These are phyloP conservation scores for Leucosticte australis DNA, from an alignment of 2,113 vertebrate genomes.

Conservation along the genomic window DNA sequence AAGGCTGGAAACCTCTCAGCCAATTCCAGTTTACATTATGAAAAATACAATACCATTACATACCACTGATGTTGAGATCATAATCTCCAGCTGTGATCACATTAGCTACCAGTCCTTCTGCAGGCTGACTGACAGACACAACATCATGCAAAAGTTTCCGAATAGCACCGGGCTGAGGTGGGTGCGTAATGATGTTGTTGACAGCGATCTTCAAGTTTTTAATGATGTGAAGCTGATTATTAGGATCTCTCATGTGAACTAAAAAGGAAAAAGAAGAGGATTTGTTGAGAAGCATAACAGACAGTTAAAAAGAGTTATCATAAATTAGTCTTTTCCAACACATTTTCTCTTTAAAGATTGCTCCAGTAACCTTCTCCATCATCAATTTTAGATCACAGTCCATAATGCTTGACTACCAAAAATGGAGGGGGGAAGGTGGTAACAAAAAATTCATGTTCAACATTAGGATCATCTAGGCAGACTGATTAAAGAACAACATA, in stretches of 20 bases:
- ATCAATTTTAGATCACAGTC: background rate
- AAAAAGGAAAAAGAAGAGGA: background rate
- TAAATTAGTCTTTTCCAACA: background rate
- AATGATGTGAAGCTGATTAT: conserved; percentile 93
- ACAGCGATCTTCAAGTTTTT: conserved; percentile 94
- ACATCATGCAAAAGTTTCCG: conserved; percentile 85
- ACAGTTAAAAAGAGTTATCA: background rate
- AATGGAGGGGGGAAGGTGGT: accelerated
- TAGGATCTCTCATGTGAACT: conserved; percentile 95
- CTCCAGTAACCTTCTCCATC: background rate
- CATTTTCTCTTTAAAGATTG: background rate
- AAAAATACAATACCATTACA: conserved; percentile 35
- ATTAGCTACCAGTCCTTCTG: conserved; percentile 85
- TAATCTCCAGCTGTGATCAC: conserved; percentile 93
- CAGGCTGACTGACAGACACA: conserved; percentile 89
- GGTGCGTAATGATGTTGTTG: conserved; percentile 84
- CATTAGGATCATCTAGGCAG: background rate
- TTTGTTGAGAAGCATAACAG: background rate
- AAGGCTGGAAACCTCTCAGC: background rate
- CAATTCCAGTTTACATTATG: background rate
- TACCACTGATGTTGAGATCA: conserved; percentile 95
- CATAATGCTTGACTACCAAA: background rate
- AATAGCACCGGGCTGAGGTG: conserved; percentile 72
- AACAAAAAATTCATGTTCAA: background rate
- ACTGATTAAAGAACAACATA: background rate